A percentile compares a stretch with the other conserved stretches of the same genome.
phyloP scores from a whole-genome alignment of 2,888 invertebrate species.

The Meiosimyza platycephala region DNA sequence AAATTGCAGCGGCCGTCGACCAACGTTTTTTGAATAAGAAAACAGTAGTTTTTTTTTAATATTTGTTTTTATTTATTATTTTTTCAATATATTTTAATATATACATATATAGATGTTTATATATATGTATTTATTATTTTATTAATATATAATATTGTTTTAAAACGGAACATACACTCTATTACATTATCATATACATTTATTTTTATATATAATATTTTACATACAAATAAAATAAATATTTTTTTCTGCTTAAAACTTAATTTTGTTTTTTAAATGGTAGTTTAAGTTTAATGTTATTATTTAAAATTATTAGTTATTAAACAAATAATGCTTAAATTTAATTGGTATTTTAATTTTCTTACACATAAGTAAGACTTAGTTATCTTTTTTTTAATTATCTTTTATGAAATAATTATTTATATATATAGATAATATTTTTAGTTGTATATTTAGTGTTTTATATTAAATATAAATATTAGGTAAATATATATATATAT shows the following conservation, averaged over 20 bases:
- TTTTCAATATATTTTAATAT: conserved; percentile 36
- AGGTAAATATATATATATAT: conserved; percentile 2
- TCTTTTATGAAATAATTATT: conserved; percentile 5
- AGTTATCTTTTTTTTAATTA: background rate
- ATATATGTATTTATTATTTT: background rate
- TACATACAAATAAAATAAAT: conserved; percentile 62
- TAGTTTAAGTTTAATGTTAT: conserved; percentile 38
- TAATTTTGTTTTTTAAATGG: conserved; percentile 41
- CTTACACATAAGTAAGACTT: conserved; percentile 12
- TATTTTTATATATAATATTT: conserved; percentile 44
- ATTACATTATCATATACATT: conserved; percentile 49
- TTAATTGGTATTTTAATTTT: background rate
- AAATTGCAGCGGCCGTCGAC: no score
- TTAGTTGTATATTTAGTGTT: conserved; percentile 7
- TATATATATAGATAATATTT: conserved; percentile 14
- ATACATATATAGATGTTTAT: conserved; percentile 21
- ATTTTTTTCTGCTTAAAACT: conserved; percentile 49
- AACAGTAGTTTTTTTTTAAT: conserved; percentile 39
- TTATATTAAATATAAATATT: background rate
- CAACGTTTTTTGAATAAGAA: background rate
- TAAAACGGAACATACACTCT: conserved; percentile 63
- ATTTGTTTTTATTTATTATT: conserved; percentile 45
- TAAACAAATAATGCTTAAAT: conserved; percentile 17
- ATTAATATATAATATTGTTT: conserved; percentile 55
- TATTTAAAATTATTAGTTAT: conserved; percentile 40